Conservation (phyloP, 2,888 invertebrate species). For the Diloba caeruleocephala region DNA sequence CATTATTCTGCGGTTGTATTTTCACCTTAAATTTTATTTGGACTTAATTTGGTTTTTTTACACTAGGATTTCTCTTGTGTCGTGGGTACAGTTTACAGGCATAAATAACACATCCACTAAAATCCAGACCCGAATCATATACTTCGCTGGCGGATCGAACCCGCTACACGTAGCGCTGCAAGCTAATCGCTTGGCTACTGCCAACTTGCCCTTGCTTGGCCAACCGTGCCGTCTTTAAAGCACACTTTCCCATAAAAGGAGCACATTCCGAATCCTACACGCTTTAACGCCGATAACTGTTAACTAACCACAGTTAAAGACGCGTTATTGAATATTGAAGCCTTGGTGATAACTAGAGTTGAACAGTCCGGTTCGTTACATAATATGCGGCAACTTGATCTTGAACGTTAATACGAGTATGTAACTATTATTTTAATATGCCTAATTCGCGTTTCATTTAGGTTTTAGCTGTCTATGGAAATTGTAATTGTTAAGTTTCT, state of each 20-base stretch:
- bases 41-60: too few relatives aligned
- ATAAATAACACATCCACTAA: too few relatives aligned
- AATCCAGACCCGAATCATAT: too few relatives aligned
- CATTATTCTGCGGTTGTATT: slow-evolving; percentile 36
- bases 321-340: slow-evolving; percentile 47
- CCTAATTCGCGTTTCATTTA: slow-evolving; percentile 21
- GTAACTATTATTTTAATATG: slow-evolving; percentile 22
- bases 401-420: slow-evolving; percentile 37
- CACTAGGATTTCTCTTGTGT: too few relatives aligned
- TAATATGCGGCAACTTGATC: slow-evolving; percentile 44
- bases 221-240: too few relatives aligned
- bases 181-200: too few relatives aligned
- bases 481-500: slow-evolving; percentile 12
- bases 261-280: too few relatives aligned
- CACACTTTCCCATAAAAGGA: too few relatives aligned
- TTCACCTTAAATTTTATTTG: slow-evolving; percentile 23
- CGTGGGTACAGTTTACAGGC: too few relatives aligned
- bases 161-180: too few relatives aligned
- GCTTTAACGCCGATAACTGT: slow-evolving; percentile 33
- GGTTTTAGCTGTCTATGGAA: slow-evolving; percentile 24
- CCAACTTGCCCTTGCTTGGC: too few relatives aligned
- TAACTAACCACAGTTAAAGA: slow-evolving; percentile 17
- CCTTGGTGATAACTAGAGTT: slow-evolving; percentile 39
- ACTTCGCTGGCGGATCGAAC: too few relatives aligned
- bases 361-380: slow-evolving; percentile 37